Evolutionary conservation across 2,888 invertebrate species (phyloP), one percentile per base, ranked within the genome.

Genomic region (Sylvicola cinctus): DNA sequence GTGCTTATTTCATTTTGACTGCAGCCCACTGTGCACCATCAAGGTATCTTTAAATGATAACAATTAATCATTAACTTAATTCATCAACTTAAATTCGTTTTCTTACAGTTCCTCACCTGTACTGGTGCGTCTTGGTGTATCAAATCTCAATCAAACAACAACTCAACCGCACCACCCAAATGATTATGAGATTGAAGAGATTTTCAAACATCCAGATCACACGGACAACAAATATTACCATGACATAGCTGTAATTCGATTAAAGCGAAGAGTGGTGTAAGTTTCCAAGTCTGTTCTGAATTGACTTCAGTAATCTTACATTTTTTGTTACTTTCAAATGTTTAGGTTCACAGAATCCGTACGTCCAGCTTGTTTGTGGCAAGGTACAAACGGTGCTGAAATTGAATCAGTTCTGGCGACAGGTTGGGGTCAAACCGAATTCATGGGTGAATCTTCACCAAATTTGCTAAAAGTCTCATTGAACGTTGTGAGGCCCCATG

Each of bases 191-290:
- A 55, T 67, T 4, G 44, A 47, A 1, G 44, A 55, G 25, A 55
- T 62, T 8, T 58, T 60, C 12, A 40, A 52, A 12, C 66, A 69
- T 49, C 66, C 66, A 2, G 49, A 58, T 29, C 68, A 68, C 46
- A 52, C 49, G 10, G 54, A 56, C 5, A 58, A 62, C 0, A 48
- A 52, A 8, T 62, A 64, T 45, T 70, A 71, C 44, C 58, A 68
- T 37, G 72, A 72, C 39, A 69, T 73, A 40, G 71, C 68, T 3
- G 46, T 72, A 4, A 39, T 72, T 1, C 52, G 61, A 40, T 49
- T 70, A 2, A 44, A 43, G 6, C 44, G 42, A n/a, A 39, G 40
- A 5, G 52, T 44, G 2, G 23, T 11, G 36, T 36, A 31, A 31
- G 36, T 27, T 30, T 28, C n/a, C 14, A n/a, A n/a, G n/a, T n/a